Base-by-base conservation (phyloP, 2,888 invertebrate species). In the Lysandra bellargus region DNA sequence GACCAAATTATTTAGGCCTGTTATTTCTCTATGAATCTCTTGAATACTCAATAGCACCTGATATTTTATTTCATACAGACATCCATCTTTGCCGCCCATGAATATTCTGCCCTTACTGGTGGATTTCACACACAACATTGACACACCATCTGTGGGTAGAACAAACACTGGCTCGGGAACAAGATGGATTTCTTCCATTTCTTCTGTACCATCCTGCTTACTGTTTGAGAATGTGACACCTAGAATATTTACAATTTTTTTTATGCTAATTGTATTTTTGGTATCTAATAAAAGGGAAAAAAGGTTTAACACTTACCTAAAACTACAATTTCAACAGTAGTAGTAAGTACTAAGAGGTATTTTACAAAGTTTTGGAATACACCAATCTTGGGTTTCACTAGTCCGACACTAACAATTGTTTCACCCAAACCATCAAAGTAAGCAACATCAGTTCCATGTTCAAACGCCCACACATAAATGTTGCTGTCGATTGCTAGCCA, bases 401-500 rank as follows among this genome's bases (percentile, higher is more conserved):
- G 92, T 1, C 98, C 99, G 79, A 99, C 99, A 89, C 98, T 97
- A 76, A 99, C 96, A 86, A 99, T 99, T 1, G 99, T 97, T 90
- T 99, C 99, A 84, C 97, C 98, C 1, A 99, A 95, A 0, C 99
- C 99, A 95, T 99, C 99, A 92, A 98, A 99, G 91, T 98, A 99
- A 0, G 99, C 99, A 44, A 99, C 96, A 95, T 99, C 99, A 81
- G 97, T 96, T 78, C 98, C 98, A 91, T 98, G 97, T 91, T 99
- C 98, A 93, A 98, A 99, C 44, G 98, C 98, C 99, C 99, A 99
- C 60, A 99, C 96, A 94, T 99, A 99, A 84, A 99, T 97, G 92
- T 99, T 99, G 85, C 98, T 99, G 89, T 99, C 99, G 84, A 99
- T 98, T 5, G 99, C 98, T 79, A 99, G 94, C 99, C 99, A 99